Percentiles rank a stretch among this genome's conserved stretches.
Evolutionary conservation across 2,797 vertebrate genomes (phyloP).

Genomic region (Poecile montanus): DNA sequence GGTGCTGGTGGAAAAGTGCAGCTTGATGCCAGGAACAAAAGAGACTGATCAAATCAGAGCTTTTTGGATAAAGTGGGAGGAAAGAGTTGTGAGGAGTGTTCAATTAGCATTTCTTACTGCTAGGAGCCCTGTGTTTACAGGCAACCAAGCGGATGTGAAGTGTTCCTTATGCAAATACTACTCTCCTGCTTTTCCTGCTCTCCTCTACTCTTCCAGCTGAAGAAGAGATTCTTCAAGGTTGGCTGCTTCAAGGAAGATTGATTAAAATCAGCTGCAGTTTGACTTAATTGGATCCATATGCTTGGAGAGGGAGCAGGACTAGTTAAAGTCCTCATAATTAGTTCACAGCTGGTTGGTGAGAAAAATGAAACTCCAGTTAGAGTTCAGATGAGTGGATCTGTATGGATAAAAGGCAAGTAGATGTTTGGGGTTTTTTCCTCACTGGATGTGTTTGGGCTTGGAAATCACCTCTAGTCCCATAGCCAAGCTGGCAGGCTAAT

Average conservation of each 20-base stretch:
- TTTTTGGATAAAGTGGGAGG: constrained; percentile 59
- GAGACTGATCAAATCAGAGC: constrained; percentile 61
- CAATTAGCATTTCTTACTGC: constrained; percentile 74
- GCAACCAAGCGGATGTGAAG: constrained; percentile 55
- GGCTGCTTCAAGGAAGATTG: constrained; percentile 77
- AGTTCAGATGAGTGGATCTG: constrained; percentile 23
- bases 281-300: constrained; percentile 80
- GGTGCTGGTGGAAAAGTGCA: background rate
- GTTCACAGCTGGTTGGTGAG: constrained; percentile 76
- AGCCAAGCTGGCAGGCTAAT: background rate
- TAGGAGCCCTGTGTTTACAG: constrained; percentile 52
- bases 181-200: constrained; percentile 61
- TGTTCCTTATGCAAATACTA: constrained; percentile 59
- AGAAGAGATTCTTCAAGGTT: constrained; percentile 71
- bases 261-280: constrained; percentile 79
- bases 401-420: background rate
- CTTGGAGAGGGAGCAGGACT: constrained; percentile 71
- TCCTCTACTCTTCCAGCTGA: constrained; percentile 46
- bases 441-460: background rate
- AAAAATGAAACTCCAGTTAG: constrained; percentile 52
- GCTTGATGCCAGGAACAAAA: constrained; percentile 6
- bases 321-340: constrained; percentile 72
- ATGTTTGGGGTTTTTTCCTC: background rate
- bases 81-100: constrained; percentile 62
- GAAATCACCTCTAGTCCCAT: background rate